These are phyloP conservation scores for Premnoplex brunnescens DNA, from an alignment of 2,797 vertebrate species.

Conservation along the genomic window DNA sequence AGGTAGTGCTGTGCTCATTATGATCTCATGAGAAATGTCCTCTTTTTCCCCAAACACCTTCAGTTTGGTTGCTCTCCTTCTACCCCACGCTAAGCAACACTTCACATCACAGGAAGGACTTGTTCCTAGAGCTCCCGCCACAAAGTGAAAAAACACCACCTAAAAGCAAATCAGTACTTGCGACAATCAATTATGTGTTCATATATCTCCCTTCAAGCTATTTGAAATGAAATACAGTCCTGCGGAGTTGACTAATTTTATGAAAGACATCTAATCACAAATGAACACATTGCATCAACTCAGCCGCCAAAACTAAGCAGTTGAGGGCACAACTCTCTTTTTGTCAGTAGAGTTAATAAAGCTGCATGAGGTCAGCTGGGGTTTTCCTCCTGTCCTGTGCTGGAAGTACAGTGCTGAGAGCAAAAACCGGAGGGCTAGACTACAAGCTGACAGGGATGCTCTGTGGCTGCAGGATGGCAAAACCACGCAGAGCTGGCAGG, in stretches of 20 bases:
- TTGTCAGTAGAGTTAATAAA: constrained; percentile 7
- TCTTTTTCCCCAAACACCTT: background rate
- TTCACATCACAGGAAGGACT: background rate
- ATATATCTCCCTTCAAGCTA: constrained; percentile 13
- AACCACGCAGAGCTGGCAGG: background rate
- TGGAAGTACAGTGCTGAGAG: background rate
- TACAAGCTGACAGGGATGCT: background rate
- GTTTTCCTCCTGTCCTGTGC: background rate
- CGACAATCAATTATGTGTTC: background rate
- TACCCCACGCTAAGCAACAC: fast-evolving
- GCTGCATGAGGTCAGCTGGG: background rate
- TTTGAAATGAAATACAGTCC: constrained; percentile 11
- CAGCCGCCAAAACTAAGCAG: background rate
- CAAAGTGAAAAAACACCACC: background rate
- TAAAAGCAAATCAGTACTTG: constrained; percentile 8
- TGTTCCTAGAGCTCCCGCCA: background rate
- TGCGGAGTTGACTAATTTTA: constrained; percentile 3
- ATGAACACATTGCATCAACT: constrained; percentile 8
- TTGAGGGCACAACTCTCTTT: background rate
- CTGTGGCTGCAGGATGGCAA: background rate
- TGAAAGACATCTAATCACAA: background rate
- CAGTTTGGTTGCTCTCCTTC: background rate
- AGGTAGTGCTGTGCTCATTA: background rate
- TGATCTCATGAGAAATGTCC: fast-evolving
- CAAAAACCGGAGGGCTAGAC: background rate